phyloP scores from a whole-genome alignment of 2,797 vertebrate genomes.

The Euphonia xanthogaster region DNA sequence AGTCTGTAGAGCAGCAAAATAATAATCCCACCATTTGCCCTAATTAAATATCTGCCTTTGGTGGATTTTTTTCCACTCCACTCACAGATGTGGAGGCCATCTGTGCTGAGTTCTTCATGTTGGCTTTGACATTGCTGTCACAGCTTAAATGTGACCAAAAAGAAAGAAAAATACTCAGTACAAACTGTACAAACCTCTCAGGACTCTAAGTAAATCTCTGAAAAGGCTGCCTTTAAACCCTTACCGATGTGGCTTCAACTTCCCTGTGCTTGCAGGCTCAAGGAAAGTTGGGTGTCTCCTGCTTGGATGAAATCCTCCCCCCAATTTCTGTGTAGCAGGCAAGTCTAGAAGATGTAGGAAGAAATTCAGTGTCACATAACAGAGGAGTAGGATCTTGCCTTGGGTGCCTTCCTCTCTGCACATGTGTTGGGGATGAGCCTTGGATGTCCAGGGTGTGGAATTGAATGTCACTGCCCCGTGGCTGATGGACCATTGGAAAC shows the following conservation, averaged over 20 bases:
- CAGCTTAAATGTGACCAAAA: background rate
- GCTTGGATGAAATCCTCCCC: background rate
- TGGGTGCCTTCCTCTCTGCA: background rate
- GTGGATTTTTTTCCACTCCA: background rate
- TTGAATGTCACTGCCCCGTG: background rate
- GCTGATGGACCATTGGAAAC: background rate
- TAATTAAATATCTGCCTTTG: slow-evolving; percentile 28
- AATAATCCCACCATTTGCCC: background rate
- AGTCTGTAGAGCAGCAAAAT: background rate
- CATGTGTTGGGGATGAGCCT: background rate
- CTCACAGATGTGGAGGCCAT: slow-evolving; percentile 28
- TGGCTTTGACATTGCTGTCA: background rate
- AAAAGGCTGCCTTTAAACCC: background rate
- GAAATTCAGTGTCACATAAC: background rate
- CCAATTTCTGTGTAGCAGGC: background rate
- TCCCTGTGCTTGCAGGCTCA: background rate
- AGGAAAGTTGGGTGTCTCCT: background rate
- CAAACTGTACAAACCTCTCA: background rate
- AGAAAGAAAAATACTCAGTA: background rate
- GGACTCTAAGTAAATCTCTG: background rate
- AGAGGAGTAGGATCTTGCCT: background rate
- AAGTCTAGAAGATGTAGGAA: background rate
- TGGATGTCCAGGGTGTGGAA: background rate
- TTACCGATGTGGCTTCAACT: rapidly evolving
- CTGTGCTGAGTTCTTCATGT: background rate